Percentiles rank a stretch among this genome's conserved stretches.
Conservation (phyloP, 2,888 invertebrate genomes). For the Andricus quercusramuli region DNA sequence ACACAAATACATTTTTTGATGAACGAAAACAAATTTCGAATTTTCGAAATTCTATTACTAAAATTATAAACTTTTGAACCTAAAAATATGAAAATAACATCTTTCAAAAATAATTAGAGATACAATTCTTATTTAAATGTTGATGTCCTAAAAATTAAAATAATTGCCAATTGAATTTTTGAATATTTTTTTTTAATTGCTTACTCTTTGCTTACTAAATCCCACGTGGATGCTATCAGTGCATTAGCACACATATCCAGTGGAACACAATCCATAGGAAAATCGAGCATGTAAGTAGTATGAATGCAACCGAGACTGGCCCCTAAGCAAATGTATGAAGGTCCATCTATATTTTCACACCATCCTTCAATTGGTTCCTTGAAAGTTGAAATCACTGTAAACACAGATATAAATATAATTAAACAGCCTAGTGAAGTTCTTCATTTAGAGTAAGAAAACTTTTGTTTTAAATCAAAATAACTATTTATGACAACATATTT, state of each 20-base stretch:
- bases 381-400: constrained; percentile 60
- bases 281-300: constrained; percentile 45
- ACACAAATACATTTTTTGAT: too few species aligned
- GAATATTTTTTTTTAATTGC: not conserved
- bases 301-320: constrained; percentile 60
- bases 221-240: constrained; percentile 63
- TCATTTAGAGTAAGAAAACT: not conserved
- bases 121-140: too few species aligned
- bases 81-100: too few species aligned
- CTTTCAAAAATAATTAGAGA: too few species aligned
- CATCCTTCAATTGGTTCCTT: constrained; percentile 63
- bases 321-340: constrained; percentile 48
- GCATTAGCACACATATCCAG: constrained; percentile 65
- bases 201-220: constrained; percentile 63
- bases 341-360: constrained; percentile 58
- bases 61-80: too few species aligned
- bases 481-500: not conserved
- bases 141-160: too few species aligned
- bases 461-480: too few species aligned
- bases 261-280: constrained; percentile 61
- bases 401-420: not conserved
- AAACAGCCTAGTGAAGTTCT: not conserved
- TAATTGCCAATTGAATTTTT: not conserved
- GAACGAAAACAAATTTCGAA: too few species aligned
- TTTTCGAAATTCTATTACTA: too few species aligned